phyloP scores from a whole-genome alignment of 2,113 vertebrate species.

The Salvelinus namaycush region DNA sequence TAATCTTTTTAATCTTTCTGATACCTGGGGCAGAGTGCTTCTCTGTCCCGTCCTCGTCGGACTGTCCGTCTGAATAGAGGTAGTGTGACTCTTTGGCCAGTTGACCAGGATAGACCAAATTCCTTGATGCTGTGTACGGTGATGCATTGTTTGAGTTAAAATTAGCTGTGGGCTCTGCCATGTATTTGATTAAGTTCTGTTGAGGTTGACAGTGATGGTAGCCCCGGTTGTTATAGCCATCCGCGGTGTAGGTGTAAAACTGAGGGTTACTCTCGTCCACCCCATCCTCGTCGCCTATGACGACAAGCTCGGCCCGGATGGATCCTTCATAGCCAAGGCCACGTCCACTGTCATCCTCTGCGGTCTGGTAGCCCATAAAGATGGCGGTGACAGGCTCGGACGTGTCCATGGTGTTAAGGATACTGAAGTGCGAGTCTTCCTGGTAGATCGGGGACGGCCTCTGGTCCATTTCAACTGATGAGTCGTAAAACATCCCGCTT shows the following conservation, averaged over 20 bases:
- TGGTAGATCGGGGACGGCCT: constrained; percentile 37
- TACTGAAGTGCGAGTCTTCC: constrained; percentile 43
- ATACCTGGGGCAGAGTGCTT: constrained; percentile 70
- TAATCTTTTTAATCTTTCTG: constrained; percentile 61
- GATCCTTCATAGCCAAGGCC: constrained; percentile 76
- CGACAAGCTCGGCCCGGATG: constrained; percentile 84
- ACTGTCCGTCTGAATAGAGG: constrained; percentile 66
- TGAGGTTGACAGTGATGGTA: too few species aligned
- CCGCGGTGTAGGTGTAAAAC: constrained; percentile 39
- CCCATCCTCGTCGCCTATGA: constrained; percentile 73
- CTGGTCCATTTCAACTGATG: constrained; percentile 3
- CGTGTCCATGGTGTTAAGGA: constrained; percentile 73
- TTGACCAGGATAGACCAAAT: constrained; percentile 18
- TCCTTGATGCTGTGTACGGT: constrained; percentile 2
- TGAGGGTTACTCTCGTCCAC: constrained; percentile 60
- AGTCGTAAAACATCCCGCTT: constrained; percentile 4
- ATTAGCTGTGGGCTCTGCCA: constrained; percentile 27
- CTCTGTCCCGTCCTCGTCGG: constrained; percentile 40
- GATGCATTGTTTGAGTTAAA: too few species aligned
- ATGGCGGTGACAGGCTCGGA: constrained; percentile 87
- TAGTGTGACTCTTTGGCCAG: constrained; percentile 44
- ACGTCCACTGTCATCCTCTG: constrained; percentile 64
- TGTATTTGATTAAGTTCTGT: too few species aligned
- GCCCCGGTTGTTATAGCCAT: not conserved
- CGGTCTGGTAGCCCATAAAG: constrained; percentile 88